Evolutionary conservation across 2,888 invertebrate genomes (phyloP).

Genomic region (Campopleginae sp.): DNA sequence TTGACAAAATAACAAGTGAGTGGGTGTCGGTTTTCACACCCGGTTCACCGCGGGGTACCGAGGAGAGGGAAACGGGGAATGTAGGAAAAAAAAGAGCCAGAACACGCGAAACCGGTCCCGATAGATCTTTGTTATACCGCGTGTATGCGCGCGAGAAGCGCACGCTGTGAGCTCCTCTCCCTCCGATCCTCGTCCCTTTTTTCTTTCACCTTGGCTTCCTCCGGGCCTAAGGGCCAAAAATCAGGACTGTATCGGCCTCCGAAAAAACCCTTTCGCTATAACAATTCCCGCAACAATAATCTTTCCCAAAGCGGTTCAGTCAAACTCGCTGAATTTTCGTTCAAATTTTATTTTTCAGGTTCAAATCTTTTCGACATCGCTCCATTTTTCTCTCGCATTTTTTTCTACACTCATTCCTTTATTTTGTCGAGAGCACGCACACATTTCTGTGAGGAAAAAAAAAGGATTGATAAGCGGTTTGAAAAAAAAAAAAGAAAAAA

Average conservation of each 20-base stretch:
- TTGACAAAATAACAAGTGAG: constrained; percentile 84
- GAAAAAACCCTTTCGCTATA: constrained; percentile 32
- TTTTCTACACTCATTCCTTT: too few relatives aligned
- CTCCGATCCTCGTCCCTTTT: constrained; percentile 38
- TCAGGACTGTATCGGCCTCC: constrained; percentile 54
- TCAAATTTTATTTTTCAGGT: neutral
- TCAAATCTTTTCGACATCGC: too few relatives aligned
- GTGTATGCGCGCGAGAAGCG: constrained; percentile 57
- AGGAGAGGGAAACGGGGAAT: constrained; percentile 74
- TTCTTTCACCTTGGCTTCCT: constrained; percentile 43
- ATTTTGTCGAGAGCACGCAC: too few relatives aligned
- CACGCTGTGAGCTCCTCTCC: constrained; percentile 63
- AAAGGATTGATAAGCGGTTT: too few relatives aligned
- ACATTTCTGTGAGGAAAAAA: too few relatives aligned
- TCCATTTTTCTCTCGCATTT: too few relatives aligned
- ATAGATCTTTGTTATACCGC: constrained; percentile 82
- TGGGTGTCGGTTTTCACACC: constrained; percentile 84
- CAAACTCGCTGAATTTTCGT: neutral
- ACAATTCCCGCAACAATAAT: neutral
- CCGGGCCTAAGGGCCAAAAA: constrained; percentile 45
- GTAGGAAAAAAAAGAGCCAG: constrained; percentile 74
- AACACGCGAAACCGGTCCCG: constrained; percentile 83
- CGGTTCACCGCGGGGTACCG: constrained; percentile 81
- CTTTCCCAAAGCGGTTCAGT: neutral
- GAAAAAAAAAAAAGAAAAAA: too few relatives aligned